Conservation (phyloP, 1,140 invertebrate genomes). For the Zeugodacus cucurbitae region DNA sequence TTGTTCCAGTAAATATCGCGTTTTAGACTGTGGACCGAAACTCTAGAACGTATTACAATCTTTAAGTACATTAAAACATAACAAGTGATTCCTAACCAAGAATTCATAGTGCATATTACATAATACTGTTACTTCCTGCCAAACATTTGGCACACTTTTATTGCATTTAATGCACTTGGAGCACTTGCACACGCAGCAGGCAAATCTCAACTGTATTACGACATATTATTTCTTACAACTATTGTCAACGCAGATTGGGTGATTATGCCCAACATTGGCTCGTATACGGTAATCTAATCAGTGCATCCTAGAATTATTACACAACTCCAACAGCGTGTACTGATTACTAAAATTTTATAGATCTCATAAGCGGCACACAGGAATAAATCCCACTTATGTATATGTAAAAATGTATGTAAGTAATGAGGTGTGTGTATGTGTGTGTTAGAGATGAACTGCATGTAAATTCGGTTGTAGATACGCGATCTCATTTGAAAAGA, state of each 20-base stretch:
- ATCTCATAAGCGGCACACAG: not conserved
- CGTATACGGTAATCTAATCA: not conserved
- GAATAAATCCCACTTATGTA: not conserved
- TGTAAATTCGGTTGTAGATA: not conserved
- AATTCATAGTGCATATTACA: no score
- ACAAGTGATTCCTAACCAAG: no score
- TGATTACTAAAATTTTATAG: slow-evolving; percentile 17
- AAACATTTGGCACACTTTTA: no score
- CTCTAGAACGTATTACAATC: no score
- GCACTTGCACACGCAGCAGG: no score
- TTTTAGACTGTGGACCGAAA: no score
- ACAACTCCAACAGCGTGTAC: not conserved
- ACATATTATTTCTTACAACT: not conserved
- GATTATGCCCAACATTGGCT: not conserved
- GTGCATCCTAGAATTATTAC: not conserved
- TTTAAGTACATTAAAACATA: no score
- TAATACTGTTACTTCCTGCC: no score
- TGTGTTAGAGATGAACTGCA: not conserved
- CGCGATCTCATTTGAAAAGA: slow-evolving; percentile 16
- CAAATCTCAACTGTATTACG: no score
- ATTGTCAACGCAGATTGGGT: not conserved
- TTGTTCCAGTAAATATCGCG: no score
- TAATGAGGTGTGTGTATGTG: not conserved
- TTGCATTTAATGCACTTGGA: no score
- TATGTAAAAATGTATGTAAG: not conserved